phyloP scores from a whole-genome alignment of 2,888 invertebrate species.

The Troilus luridus region DNA sequence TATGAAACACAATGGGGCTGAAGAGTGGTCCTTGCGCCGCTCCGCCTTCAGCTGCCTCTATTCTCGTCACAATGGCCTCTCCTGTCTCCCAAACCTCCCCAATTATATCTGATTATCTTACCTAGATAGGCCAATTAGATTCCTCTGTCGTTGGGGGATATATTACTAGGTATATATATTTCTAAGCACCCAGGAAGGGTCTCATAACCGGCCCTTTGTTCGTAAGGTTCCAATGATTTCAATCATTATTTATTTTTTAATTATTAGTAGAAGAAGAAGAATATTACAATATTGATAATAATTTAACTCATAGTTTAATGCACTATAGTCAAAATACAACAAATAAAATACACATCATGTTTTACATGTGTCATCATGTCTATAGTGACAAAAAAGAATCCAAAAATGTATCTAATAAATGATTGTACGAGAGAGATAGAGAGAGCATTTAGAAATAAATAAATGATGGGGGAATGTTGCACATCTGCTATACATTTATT shows the following conservation, averaged over 20 bases:
- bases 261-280: not conserved
- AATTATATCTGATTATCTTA: conserved; percentile 50
- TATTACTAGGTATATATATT: not conserved
- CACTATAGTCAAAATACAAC: too few relatives aligned
- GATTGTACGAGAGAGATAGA: too few relatives aligned
- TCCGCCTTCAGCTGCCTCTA: conserved; percentile 46
- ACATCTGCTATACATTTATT: too few relatives aligned
- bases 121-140: conserved; percentile 50
- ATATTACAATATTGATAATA: not conserved
- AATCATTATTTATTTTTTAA: too few relatives aligned
- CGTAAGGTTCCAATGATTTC: not conserved
- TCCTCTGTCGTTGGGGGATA: conserved; percentile 5
- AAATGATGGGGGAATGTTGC: too few relatives aligned
- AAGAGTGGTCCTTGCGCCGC: conserved; percentile 43
- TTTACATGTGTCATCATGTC: too few relatives aligned
- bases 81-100: conserved; percentile 52
- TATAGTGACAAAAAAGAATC: too few relatives aligned
- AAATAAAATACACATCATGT: too few relatives aligned
- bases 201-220: conserved; percentile 2
- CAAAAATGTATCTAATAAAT: too few relatives aligned
- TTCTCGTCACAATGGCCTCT: conserved; percentile 52
- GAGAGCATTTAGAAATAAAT: too few relatives aligned
- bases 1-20: conserved; percentile 51
- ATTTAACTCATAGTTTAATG: not conserved
- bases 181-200: not conserved